Base-by-base conservation (phyloP, 2,113 vertebrate genomes). In the Sciurus niger region DNA sequence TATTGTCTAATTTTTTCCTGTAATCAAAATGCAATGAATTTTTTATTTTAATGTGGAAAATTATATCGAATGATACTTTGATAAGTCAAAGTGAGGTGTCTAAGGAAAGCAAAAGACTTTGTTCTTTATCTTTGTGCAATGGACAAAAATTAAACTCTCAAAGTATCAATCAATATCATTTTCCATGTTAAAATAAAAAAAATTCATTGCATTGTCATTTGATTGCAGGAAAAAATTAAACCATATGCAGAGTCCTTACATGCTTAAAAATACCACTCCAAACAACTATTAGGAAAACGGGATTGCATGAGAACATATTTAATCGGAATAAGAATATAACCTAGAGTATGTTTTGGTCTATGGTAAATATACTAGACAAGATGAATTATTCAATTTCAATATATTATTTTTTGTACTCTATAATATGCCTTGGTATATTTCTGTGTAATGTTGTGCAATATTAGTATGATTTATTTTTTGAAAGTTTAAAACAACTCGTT, bases 1-100 rank as follows among this genome's bases (percentile, higher is more conserved):
- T 58, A 48, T 83, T 51, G 43, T 53, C 40, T 84, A 25, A n/a
- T 70, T 32, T 65, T 70, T 77, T 43, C 17, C 18, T 34, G 72
- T 2, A 55, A 48, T 58, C 13, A 43, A 55, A 60, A 86, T 20
- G 46, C 32, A 25, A 51, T 43, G 30, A 51, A 18, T 53, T 43
- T 53, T 53, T 90, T 68, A 18, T 76, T 8, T 43, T 86, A 68
- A 63, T 37, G 9, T 72, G 24, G 14, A 65, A 72, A 76, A 74
- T 58, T 80, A 85, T 24, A n/a, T 40, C 85, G 32, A n/a, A 46
- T 11, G 13, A 37, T 83, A 95, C 13, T 82, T 96, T 90, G 32
- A 78, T 58, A 68, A 32, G 32, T 14, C 60, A 63, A 63, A 63
- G 60, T 28, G 32, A 68, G 65, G 30, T 34, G 6, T 12, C 30